Conservation (phyloP, 2,797 vertebrate species). For the Premnoplex brunnescens region DNA sequence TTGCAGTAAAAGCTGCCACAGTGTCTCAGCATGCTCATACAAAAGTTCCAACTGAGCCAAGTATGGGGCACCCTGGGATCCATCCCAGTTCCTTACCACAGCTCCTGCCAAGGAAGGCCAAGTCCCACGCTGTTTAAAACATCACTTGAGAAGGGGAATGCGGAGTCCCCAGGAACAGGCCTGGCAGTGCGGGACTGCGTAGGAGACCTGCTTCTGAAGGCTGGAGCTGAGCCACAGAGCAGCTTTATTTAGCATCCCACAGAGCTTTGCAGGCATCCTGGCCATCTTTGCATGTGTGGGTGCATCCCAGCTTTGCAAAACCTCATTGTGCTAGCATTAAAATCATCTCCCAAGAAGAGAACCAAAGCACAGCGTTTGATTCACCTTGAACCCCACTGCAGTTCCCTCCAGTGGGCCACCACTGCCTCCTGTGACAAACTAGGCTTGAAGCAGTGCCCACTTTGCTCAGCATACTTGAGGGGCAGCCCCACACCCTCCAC, state of each 20-base stretch:
- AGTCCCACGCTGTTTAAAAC: rapidly evolving
- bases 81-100: neutral
- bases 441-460: neutral
- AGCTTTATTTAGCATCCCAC: neutral
- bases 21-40: neutral
- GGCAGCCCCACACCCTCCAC: neutral
- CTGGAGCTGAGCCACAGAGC: neutral
- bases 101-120: rapidly evolving
- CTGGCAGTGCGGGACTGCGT: rapidly evolving
- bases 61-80: neutral
- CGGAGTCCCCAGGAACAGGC: neutral
- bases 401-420: neutral
- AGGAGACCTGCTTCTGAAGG: neutral
- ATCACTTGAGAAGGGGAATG: neutral
- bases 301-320: neutral
- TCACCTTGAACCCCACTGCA: neutral
- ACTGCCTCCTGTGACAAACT: neutral
- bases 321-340: neutral
- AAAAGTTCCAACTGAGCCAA: neutral
- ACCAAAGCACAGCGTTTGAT: neutral
- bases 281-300: neutral
- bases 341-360: neutral
- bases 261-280: neutral
- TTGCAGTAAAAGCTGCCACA: neutral
- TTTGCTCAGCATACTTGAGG: neutral